These are phyloP conservation scores for Hyposoter dolosus DNA, from an alignment of 2,888 invertebrate species.

Conservation along the genomic window DNA sequence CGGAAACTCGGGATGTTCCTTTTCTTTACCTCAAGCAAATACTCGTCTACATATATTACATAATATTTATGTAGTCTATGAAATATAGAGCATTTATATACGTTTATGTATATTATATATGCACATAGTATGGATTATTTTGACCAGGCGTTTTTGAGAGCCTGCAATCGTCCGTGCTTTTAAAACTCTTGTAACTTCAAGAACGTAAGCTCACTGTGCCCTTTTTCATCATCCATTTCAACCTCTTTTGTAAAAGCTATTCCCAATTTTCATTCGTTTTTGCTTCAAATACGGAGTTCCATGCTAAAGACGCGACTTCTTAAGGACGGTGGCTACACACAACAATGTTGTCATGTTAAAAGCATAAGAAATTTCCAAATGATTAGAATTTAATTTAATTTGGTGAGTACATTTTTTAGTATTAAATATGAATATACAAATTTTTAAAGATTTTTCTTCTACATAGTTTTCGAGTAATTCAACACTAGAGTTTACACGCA, in stretches of 20 bases:
- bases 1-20: slow-evolving; percentile 28
- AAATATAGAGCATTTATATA: not conserved
- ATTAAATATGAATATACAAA: too few relatives aligned
- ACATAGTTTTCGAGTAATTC: too few relatives aligned
- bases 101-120: not conserved
- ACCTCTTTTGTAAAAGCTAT: not conserved
- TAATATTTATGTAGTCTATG: slow-evolving; percentile 5
- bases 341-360: too few relatives aligned
- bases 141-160: too few relatives aligned
- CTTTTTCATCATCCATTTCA: not conserved
- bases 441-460: too few relatives aligned
- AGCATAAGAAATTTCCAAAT: too few relatives aligned
- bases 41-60: not conserved
- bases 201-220: not conserved
- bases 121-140: not conserved
- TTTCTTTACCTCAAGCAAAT: slow-evolving; percentile 43
- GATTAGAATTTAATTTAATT: too few relatives aligned
- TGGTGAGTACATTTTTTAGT: too few relatives aligned
- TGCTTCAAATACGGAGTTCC: not conserved
- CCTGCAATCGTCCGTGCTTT: not conserved
- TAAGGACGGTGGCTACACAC: too few relatives aligned
- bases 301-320: not conserved
- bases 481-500: too few relatives aligned
- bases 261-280: not conserved
- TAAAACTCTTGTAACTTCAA: not conserved